A percentile compares a stretch with the other conserved stretches of the same genome.
Conservation (phyloP, 2,113 vertebrate genomes). For the Thalassarche chlororhynchos region DNA sequence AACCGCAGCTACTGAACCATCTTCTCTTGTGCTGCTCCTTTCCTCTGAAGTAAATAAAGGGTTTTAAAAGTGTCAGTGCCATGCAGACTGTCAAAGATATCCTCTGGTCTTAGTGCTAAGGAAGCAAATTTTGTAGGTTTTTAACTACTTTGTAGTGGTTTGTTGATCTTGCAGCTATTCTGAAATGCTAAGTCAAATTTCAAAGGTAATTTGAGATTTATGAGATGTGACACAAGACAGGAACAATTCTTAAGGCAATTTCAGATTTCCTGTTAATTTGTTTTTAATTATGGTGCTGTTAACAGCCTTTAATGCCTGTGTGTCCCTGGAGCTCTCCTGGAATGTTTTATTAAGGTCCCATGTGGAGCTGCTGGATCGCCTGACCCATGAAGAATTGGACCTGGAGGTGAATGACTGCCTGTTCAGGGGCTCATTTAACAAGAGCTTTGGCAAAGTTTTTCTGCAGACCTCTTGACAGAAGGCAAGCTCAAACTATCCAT, state of each 20-base stretch:
- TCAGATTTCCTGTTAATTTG: conserved; percentile 39
- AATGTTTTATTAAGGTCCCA: conserved; percentile 23
- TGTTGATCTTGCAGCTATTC: not conserved
- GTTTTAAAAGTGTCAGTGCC: not conserved
- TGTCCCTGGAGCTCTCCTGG: not conserved
- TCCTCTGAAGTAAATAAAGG: not conserved
- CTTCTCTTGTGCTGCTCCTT: not conserved
- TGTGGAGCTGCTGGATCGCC: not conserved
- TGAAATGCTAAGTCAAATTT: conserved; percentile 1
- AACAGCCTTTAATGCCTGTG: not conserved
- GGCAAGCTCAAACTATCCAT: not conserved
- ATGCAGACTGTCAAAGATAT: not conserved
- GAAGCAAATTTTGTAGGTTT: not conserved
- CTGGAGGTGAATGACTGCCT: not conserved
- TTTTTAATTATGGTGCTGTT: conserved; percentile 34
- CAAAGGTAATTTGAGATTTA: conserved; percentile 39
- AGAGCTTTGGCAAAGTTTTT: not conserved
- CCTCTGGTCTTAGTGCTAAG: not conserved
- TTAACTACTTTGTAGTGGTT: not conserved
- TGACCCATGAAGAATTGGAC: conserved; percentile 19
- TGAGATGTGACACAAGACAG: not conserved
- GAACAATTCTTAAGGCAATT: conserved; percentile 38
- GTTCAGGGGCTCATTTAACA: not conserved
- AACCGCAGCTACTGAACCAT: not conserved
- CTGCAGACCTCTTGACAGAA: not conserved